These are phyloP conservation scores for Cercopithecus mona DNA, from an alignment of 2,113 vertebrate species.

Conservation along the genomic window DNA sequence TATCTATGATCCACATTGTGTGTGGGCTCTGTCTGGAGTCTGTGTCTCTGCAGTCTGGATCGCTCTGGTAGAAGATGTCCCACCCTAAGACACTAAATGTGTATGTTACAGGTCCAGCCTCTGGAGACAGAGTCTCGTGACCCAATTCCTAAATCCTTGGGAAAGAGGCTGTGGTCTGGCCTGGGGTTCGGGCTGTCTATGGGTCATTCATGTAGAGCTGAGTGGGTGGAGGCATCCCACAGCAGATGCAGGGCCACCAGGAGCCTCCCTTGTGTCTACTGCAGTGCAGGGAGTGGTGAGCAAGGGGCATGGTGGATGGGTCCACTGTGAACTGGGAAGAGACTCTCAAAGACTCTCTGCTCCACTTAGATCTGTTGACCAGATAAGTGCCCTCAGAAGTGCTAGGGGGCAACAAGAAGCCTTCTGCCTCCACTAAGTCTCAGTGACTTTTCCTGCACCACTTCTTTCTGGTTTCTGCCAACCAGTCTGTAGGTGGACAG, in stretches of 20 bases:
- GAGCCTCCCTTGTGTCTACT: not conserved
- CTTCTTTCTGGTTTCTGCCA: not conserved
- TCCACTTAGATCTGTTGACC: not conserved
- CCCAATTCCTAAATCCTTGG: not conserved
- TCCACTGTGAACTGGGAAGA: not conserved
- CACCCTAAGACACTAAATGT: not conserved
- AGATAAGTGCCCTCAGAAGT: not conserved
- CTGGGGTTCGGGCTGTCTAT: not conserved
- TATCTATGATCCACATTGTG: not conserved
- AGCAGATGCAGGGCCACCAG: not conserved
- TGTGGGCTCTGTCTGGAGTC: not conserved
- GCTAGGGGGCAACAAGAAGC: not conserved
- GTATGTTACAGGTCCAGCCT: not conserved
- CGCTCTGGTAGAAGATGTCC: not conserved
- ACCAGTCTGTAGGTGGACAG: not conserved
- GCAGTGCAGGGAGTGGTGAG: not conserved
- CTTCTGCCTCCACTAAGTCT: not conserved
- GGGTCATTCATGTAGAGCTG: rapidly evolving
- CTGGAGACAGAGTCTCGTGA: not conserved
- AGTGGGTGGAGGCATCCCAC: not conserved
- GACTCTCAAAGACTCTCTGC: not conserved
- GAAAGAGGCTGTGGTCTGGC: not conserved
- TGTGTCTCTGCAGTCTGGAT: not conserved
- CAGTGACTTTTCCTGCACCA: not conserved
- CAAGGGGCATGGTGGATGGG: not conserved